A percentile compares a stretch with the other conserved stretches of the same genome.
These are phyloP conservation scores for Atlantisia rogersi DNA, from an alignment of 2,113 vertebrate species.

Conservation along the genomic window DNA sequence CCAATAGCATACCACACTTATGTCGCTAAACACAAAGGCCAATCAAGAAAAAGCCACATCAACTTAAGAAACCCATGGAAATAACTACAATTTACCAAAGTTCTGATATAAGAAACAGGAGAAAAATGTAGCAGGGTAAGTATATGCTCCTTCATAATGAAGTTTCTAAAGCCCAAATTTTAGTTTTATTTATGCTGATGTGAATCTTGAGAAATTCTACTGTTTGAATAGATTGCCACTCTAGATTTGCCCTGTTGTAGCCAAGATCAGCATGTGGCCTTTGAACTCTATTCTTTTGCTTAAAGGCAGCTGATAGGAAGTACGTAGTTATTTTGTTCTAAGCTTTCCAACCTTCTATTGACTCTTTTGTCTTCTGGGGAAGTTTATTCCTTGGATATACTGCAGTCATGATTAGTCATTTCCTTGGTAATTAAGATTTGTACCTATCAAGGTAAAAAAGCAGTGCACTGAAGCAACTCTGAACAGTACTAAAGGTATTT, in stretches of 20 bases:
- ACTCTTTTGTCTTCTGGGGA: background rate
- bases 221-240: background rate
- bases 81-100: background rate
- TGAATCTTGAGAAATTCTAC: background rate
- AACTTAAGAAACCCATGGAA: background rate
- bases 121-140: background rate
- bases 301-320: background rate
- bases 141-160: background rate
- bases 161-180: background rate
- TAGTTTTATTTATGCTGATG: background rate
- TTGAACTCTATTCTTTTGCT: conserved; percentile 1
- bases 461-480: background rate
- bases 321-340: background rate
- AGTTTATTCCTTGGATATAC: background rate
- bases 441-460: background rate
- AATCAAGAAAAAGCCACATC: background rate
- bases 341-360: background rate
- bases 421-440: background rate
- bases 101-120: background rate
- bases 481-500: background rate
- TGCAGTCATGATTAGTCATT: background rate
- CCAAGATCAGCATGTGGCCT: background rate
- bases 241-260: background rate
- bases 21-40: background rate
- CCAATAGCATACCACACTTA: background rate